Conservation (phyloP, 1,140 invertebrate genomes). For the Pemphigus obesinymphae region DNA sequence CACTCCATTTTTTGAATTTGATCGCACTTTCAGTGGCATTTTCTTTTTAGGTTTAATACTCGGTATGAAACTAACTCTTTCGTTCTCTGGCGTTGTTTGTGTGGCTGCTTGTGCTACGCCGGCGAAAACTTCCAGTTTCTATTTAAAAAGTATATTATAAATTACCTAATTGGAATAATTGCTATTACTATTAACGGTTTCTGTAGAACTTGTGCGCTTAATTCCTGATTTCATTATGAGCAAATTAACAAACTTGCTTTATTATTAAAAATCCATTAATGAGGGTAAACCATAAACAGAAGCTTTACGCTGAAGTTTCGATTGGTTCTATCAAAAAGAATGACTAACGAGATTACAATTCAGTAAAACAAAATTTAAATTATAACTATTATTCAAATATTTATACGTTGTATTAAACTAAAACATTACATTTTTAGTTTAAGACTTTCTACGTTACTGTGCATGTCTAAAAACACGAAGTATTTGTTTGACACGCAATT, state of each 20-base stretch:
- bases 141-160: background rate
- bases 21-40: background rate
- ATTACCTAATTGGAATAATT: background rate
- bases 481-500: no score
- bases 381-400: no score
- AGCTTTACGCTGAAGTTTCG: background rate
- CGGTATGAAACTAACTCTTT: background rate
- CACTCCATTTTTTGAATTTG: background rate
- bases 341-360: background rate
- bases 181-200: background rate
- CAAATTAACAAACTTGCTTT: conserved; percentile 1
- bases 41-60: background rate
- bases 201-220: background rate
- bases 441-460: no score
- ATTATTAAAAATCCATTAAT: conserved; percentile 9
- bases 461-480: no score
- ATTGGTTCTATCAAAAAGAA: background rate
- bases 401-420: no score
- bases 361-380: no score
- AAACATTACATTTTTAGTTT: no score
- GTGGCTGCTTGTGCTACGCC: conserved; percentile 26
- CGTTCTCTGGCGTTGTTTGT: conserved; percentile 15
- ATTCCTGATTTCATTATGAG: background rate
- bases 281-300: background rate
- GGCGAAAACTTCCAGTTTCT: background rate